Base-by-base conservation (phyloP, 1,140 invertebrate species). In the Drosophila sp. region DNA sequence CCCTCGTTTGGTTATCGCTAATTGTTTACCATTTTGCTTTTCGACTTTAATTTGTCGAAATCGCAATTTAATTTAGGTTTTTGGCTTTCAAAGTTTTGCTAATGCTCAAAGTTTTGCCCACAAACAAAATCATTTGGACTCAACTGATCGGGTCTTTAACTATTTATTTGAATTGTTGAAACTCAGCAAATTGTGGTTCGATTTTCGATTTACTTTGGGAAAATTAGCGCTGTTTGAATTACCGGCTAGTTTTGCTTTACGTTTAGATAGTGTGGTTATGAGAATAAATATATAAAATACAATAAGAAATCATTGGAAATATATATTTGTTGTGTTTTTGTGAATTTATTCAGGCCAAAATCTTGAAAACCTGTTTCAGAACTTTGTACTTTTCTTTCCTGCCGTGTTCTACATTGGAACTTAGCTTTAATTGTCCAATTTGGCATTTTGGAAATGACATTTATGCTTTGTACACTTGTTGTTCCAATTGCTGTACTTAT, bases 61-160 rank as follows among this genome's bases (percentile, higher is more conserved):
- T 45, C 16, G 51, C 41, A 71, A 65, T 65, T 65, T 51, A 65
- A 64, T 54, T 65, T 50, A 46, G 48, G 46, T 29, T 38, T 38
- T 13, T 9, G 58, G 11, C 25, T 46, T 46, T 21, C 14, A 40
- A 56, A 65, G 25, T 18, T 66, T 32, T 5, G 13, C 34, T 45
- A 69, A 62, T 61, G 56, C 41, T 11, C 18, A 67, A 67, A 69
- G 46, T 69, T 61, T 59, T 29, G 7, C 14, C 9, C 27, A 40
- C 5, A 13, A 54, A 36, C 36, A 29, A 27, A 56, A 27, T 62
- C 13, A 45, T 13, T 16, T 13, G 13, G n/a, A 21, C 50, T 5
- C 7, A 18, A 43, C n/a, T n/a, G n/a, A n/a, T n/a, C n/a, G n/a
- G 61, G 11, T 48, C 34, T 54, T 41, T 16, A 16, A 25, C 34